A percentile compares a stretch with the other conserved stretches of the same genome.
phyloP scores from a whole-genome alignment of 1,140 invertebrate species.

The Acromyrmex echinatior region DNA sequence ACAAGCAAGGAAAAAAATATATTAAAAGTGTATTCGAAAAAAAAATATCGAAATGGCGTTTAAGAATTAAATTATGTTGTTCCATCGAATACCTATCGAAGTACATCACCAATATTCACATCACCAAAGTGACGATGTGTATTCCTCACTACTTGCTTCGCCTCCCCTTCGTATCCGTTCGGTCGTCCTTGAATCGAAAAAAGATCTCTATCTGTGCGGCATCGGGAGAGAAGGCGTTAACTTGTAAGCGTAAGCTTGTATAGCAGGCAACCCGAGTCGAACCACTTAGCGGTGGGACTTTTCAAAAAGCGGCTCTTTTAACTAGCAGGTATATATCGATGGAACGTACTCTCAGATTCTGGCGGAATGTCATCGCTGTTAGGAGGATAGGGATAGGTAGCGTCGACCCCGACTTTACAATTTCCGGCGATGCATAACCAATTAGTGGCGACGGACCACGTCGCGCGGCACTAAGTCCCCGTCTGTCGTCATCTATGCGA shows the following conservation, averaged over 20 bases:
- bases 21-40: too few relatives aligned
- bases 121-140: neutral
- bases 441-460: conserved; percentile 61
- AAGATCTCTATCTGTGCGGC: conserved; percentile 51
- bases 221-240: conserved; percentile 60
- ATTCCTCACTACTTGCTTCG: neutral
- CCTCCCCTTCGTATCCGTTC: neutral
- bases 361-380: neutral
- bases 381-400: neutral
- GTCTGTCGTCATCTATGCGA: conserved; percentile 64
- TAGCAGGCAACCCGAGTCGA: conserved; percentile 38
- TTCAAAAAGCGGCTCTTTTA: conserved; percentile 49
- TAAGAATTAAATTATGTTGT: neutral
- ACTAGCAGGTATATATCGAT: conserved; percentile 29
- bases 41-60: too few relatives aligned
- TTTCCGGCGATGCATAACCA: conserved; percentile 76
- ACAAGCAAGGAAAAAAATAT: too few relatives aligned
- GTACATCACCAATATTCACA: neutral
- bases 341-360: conserved; percentile 14
- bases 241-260: conserved; percentile 32
- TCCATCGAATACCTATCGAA: neutral
- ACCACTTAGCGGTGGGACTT: conserved; percentile 60
- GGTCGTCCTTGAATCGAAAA: conserved; percentile 33
- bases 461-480: conserved; percentile 34
- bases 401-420: conserved; percentile 53